Base-by-base conservation (phyloP, 2,888 invertebrate genomes). In the Metopia argyrocephala region DNA sequence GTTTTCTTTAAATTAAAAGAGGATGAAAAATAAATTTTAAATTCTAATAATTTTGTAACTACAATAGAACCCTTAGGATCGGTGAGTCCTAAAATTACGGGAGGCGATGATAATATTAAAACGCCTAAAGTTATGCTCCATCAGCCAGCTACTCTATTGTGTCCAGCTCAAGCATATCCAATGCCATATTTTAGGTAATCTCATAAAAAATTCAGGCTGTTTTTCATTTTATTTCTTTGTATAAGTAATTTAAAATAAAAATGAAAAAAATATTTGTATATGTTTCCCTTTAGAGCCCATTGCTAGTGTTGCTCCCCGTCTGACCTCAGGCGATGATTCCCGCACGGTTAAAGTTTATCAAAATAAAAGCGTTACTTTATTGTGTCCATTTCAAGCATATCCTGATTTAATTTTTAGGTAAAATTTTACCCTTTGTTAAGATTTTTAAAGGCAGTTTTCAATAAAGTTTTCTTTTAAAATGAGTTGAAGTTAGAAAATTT, bases 101-200 rank as follows among this genome's bases (percentile, higher is more conserved):
- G 94, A 76, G 91, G 93, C 90, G 94, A 95, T 91, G 88, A 92
- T 91, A 88, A 88, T 68, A 87, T 87, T 62, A 87, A 90, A 91
- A 88, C 89, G 91, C 86, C 87, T 20, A 87, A 87, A 82, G 86
- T 89, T 83, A 87, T 90, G 83, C 85, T 91, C 85, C 90, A 91
- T 78, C 88, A 89, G 84, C 92, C 92, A 89, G 91, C 93, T 83
- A 93, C 94, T 38, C 89, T 95, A 80, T 90, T 94, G 87, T 95
- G 95, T 90, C 94, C 94, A 76, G 94, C 95, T 27, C 95, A 95
- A 91, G 94, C 94, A 20, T 95, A 93, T 91, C 95, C 95, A 71
- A 93, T 94, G 86, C 95, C 95, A 86, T 89, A 92, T 85, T 93
- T 93, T 93, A 94, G 94, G 94, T 95, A 88, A 84, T 57, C 21